These are phyloP conservation scores for Chascanopsetta lugubris DNA, from an alignment of 2,113 vertebrate species.

Conservation along the genomic window DNA sequence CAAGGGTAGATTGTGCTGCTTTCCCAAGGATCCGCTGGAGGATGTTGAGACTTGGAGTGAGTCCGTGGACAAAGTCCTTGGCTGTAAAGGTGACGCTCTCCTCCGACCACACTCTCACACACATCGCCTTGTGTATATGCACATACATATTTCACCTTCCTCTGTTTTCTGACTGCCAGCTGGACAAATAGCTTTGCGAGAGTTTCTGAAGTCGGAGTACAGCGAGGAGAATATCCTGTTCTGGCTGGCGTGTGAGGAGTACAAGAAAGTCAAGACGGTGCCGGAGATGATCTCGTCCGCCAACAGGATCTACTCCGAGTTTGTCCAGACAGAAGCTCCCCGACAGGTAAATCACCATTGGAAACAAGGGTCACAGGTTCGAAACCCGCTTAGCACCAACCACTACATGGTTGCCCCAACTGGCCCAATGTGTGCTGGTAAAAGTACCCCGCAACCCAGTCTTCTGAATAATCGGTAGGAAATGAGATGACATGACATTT, in stretches of 20 bases:
- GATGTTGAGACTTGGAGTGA: conserved; percentile 86
- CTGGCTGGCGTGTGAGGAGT: conserved; percentile 93
- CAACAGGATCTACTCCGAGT: conserved; percentile 93
- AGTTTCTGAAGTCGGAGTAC: conserved; percentile 93
- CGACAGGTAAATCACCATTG: conserved; percentile 92
- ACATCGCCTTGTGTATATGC: background rate
- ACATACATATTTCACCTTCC: background rate
- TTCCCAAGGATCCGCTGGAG: conserved; percentile 85
- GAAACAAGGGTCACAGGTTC: too few relatives aligned
- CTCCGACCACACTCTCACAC: background rate
- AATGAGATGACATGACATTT: too few relatives aligned
- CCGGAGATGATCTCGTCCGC: conserved; percentile 87
- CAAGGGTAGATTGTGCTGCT: conserved; percentile 94
- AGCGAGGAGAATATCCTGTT: conserved; percentile 98
- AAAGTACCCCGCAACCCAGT: too few relatives aligned
- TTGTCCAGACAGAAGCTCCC: conserved; percentile 90
- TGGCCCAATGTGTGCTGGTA: too few relatives aligned
- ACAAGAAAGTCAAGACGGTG: conserved; percentile 86
- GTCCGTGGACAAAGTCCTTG: conserved; percentile 90
- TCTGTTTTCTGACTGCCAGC: conserved; percentile 76
- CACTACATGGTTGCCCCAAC: too few relatives aligned
- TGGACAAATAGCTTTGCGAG: conserved; percentile 88
- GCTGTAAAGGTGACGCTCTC: conserved; percentile 88
- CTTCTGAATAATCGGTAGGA: too few relatives aligned
- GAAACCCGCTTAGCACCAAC: too few relatives aligned